Evolutionary conservation across 2,113 vertebrate species (phyloP).

Genomic region (Otolemur garnettii): DNA sequence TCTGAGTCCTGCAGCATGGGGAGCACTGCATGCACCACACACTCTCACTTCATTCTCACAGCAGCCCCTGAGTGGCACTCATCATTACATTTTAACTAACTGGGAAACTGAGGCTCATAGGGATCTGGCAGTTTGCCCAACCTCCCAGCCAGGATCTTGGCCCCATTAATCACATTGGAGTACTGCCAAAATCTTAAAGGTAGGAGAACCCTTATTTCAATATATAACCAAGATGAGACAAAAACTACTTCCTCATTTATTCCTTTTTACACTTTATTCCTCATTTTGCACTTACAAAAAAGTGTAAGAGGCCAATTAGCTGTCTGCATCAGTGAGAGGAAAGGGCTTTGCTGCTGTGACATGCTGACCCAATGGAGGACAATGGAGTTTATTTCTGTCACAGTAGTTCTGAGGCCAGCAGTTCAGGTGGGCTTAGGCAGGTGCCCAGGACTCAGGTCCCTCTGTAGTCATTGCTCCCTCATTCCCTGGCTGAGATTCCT

Average conservation of each 20-base stretch:
- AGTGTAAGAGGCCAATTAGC: too few species aligned
- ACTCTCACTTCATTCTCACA: neutral
- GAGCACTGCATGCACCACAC: too few species aligned
- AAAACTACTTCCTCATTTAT: neutral
- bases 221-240: neutral
- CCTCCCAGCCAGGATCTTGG: neutral
- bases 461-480: neutral
- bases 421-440: neutral
- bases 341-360: neutral
- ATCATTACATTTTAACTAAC: neutral
- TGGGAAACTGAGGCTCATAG: neutral
- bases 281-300: too few species aligned
- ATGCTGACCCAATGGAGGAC: neutral
- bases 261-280: too few species aligned
- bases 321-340: neutral
- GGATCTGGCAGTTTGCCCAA: neutral
- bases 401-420: neutral
- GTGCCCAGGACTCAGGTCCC: too few species aligned
- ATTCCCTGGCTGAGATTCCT: neutral
- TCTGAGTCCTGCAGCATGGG: too few species aligned
- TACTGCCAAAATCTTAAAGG: neutral
- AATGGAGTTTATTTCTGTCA: fast-evolving
- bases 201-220: neutral
- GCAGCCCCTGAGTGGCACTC: neutral
- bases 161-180: neutral